Percentiles rank a stretch among this genome's conserved stretches.
Conservation (phyloP, 2,113 vertebrate species). For the Podarcis raffonei region DNA sequence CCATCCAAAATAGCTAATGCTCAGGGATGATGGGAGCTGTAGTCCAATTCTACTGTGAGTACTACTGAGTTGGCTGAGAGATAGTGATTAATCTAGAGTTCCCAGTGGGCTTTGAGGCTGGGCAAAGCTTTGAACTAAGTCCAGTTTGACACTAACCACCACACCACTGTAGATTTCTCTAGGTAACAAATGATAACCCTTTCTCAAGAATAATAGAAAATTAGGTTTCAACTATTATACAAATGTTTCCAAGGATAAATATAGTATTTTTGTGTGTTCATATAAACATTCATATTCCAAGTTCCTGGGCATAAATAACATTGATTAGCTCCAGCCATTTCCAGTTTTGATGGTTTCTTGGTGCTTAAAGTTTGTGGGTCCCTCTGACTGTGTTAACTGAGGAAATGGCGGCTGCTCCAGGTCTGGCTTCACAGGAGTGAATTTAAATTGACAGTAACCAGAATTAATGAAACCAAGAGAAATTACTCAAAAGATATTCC, state of each 20-base stretch:
- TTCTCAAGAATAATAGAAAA: not conserved
- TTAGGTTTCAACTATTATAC: not conserved
- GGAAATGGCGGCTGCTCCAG: slow-evolving; percentile 40
- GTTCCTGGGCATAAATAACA: slow-evolving; percentile 45
- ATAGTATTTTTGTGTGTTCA: slow-evolving; percentile 43
- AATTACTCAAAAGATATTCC: slow-evolving; percentile 65
- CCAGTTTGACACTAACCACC: not conserved
- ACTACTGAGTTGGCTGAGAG: too few relatives aligned
- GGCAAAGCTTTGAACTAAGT: too few relatives aligned
- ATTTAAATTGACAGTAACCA: slow-evolving; percentile 66
- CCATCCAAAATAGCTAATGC: too few relatives aligned
- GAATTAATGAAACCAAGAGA: slow-evolving; percentile 70
- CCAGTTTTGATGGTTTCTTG: slow-evolving; percentile 17
- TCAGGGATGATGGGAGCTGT: too few relatives aligned
- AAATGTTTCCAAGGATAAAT: slow-evolving; percentile 25
- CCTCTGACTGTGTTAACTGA: slow-evolving; percentile 44
- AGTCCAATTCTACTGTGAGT: too few relatives aligned
- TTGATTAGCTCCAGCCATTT: slow-evolving; percentile 49
- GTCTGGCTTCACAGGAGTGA: slow-evolving; percentile 54
- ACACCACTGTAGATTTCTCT: not conserved
- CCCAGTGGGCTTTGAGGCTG: too few relatives aligned
- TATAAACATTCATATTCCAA: slow-evolving; percentile 47
- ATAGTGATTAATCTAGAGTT: too few relatives aligned
- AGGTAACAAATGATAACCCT: not conserved
- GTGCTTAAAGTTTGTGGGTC: slow-evolving; percentile 34